Percentiles rank a stretch among this genome's conserved stretches.
These are phyloP conservation scores for Schizopygopsis malacanthus DNA, from an alignment of 2,797 vertebrate species.

Conservation along the genomic window DNA sequence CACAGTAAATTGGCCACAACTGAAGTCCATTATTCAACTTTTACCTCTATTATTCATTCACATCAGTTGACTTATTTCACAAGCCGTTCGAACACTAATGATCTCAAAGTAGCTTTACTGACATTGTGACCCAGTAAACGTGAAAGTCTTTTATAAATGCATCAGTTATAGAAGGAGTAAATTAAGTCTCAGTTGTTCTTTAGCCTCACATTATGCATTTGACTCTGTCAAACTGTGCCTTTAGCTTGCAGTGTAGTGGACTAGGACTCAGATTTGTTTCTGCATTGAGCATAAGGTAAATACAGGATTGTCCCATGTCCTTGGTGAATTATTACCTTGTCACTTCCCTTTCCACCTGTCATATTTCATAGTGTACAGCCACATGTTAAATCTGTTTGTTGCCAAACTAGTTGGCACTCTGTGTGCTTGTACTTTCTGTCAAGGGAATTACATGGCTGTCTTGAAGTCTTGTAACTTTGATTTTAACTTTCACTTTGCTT, in stretches of 20 bases:
- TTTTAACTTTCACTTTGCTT: conserved; percentile 34
- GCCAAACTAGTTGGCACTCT: conserved; percentile 66
- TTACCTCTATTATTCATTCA: conserved; percentile 31
- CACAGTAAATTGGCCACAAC: conserved; percentile 18
- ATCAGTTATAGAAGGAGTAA: conserved; percentile 8
- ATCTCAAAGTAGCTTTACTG: conserved; percentile 14
- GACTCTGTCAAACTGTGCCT: background rate
- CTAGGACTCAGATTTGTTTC: conserved; percentile 7
- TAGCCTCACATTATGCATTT: background rate
- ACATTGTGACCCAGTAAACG: background rate
- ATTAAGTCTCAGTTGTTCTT: background rate
- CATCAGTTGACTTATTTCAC: conserved; percentile 18
- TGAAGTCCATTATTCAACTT: conserved; percentile 31
- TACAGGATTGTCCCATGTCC: conserved; percentile 59
- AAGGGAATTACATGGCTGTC: background rate
- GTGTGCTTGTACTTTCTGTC: conserved; percentile 62
- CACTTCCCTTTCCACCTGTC: conserved; percentile 73
- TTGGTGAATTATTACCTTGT: conserved; percentile 73
- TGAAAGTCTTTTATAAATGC: background rate
- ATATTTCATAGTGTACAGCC: conserved; percentile 70
- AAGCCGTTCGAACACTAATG: background rate
- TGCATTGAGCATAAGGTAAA: conserved; percentile 19
- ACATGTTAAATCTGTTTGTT: conserved; percentile 65
- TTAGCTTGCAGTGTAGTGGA: background rate
- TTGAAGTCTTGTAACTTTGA: conserved; percentile 42